Evolutionary conservation across 2,797 vertebrate species (phyloP).

Genomic region (Enteromius thamalakanensis): DNA sequence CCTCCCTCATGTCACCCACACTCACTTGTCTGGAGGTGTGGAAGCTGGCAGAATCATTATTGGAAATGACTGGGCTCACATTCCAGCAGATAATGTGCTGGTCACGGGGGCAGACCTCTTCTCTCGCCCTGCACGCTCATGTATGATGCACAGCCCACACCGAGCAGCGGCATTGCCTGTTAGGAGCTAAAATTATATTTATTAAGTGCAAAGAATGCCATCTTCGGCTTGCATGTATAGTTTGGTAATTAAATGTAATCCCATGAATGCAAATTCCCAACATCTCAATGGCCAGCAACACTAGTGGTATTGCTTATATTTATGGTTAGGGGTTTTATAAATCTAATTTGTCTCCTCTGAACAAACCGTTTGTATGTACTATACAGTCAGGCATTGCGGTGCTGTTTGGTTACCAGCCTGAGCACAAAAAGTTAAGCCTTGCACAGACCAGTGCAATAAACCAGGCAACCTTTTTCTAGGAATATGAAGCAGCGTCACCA

Average conservation of each 20-base stretch:
- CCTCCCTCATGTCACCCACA: constrained; percentile 71
- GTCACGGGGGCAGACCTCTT: constrained; percentile 63
- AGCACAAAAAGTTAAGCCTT: constrained; percentile 15
- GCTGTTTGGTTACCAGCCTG: constrained; percentile 29
- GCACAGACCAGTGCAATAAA: constrained; percentile 27
- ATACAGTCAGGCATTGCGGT: constrained; percentile 8
- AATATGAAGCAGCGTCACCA: constrained; percentile 36
- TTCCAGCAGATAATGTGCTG: constrained; percentile 76
- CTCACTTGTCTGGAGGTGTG: constrained; percentile 77
- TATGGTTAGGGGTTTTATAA: background rate
- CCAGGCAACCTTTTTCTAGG: constrained; percentile 16
- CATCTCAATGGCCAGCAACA: background rate
- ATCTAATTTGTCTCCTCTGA: background rate
- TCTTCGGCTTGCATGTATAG: background rate
- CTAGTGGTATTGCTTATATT: background rate
- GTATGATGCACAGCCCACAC: constrained; percentile 15
- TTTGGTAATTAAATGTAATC: background rate
- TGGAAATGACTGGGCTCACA: constrained; percentile 73
- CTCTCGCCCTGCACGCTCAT: constrained; percentile 33
- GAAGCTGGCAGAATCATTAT: constrained; percentile 73
- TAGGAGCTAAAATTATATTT: background rate
- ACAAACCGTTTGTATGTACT: background rate
- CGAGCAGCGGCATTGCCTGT: background rate
- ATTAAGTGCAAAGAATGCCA: background rate
- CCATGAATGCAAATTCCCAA: no score